These are phyloP conservation scores for Meleagris gallopavo DNA, from an alignment of 2,113 vertebrate genomes.

Conservation along the genomic window DNA sequence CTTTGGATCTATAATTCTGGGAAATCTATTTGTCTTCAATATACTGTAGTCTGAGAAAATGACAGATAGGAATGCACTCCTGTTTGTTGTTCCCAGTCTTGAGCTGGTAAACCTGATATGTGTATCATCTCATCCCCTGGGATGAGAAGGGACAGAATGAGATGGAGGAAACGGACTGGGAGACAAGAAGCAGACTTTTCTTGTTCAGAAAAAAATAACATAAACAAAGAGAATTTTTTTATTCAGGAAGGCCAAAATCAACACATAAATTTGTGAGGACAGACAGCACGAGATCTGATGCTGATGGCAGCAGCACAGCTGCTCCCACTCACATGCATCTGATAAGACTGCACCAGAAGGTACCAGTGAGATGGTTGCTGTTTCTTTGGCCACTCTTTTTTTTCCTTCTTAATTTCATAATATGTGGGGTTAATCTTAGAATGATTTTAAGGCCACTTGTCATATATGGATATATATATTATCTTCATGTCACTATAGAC, in stretches of 20 bases:
- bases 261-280: not conserved
- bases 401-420: not conserved
- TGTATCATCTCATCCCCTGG: not conserved
- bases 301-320: not conserved
- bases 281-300: not conserved
- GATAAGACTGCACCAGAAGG: not conserved
- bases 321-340: not conserved
- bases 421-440: not conserved
- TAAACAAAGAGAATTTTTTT: not conserved
- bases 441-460: not conserved
- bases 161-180: not conserved
- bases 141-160: not conserved
- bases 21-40: not conserved
- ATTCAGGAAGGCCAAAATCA: not conserved
- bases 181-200: not conserved
- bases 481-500: not conserved
- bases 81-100: not conserved
- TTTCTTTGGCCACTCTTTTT: not conserved
- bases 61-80: not conserved
- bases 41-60: not conserved
- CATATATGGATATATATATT: not conserved
- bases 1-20: not conserved
- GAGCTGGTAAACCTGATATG: fast-evolving
- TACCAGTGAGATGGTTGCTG: not conserved
- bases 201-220: not conserved